Base-by-base conservation (phyloP, 92 coral and sea anemone genomes). In the Paragorgia papillata region DNA sequence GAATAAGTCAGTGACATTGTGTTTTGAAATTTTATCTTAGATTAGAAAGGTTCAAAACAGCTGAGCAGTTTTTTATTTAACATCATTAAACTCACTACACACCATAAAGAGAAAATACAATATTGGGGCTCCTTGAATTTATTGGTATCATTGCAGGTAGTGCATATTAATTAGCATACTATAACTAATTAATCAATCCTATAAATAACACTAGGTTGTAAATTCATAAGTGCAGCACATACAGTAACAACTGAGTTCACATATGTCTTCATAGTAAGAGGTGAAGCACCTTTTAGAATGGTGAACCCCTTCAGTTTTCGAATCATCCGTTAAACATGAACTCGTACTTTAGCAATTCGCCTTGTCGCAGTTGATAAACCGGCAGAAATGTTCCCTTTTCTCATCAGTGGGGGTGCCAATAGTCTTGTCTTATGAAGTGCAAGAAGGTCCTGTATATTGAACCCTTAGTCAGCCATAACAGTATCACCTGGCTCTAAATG, bases 261-360 rank as follows among this genome's bases (percentile, higher is more conserved):
- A 50, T 86, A 80, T 64, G 88, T 78, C 66, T 88, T 88, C 82
- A 60, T 61, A 33, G 92, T 67, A 66, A 88, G 89, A 34, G 92
- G 86, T 74, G 81, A 80, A 88, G 82, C 86, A 32, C 88, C 86
- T 55, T 82, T 80, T 58, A 88, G 71, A 51, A 84, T 74, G 39
- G 29, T 58, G 79, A 83, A 89, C 80, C 83, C 71, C 85, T n/a
- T 75, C 81, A 85, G 82, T 69, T 80, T 77, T 66, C 84, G 75
- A 21, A 89, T 83, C 73, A 86, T 83, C 58, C 87, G 81, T 75
- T 90, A 90, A 70, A 89, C 85, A 80, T 84, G 95, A 73, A 89
- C 90, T 77, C 90, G 79, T 71, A 87, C 62, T 25, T 82, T 69
- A n/a, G 83, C 87, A 7, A 83, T 76, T 17, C 80, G 74, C n/a